Percentiles rank a stretch among this genome's conserved stretches.
These are phyloP conservation scores for Varanus komodoensis DNA, from an alignment of 2,113 vertebrate genomes.

Conservation along the genomic window DNA sequence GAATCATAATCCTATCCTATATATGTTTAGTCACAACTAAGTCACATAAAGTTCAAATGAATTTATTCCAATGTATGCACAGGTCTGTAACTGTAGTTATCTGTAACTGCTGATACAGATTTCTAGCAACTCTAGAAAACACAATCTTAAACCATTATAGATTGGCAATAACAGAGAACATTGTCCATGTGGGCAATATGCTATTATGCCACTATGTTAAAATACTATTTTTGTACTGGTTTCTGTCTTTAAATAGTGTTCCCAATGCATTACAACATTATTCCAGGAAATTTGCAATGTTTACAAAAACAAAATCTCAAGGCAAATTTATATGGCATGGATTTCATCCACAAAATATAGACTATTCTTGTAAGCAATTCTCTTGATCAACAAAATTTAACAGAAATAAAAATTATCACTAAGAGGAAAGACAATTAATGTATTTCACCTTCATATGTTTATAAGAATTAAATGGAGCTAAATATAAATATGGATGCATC, in stretches of 20 bases:
- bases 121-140: background rate
- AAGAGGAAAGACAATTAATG: slow-evolving; percentile 54
- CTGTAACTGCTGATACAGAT: background rate
- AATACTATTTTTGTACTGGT: background rate
- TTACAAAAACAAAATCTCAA: slow-evolving; percentile 8
- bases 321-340: background rate
- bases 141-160: background rate
- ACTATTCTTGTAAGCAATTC: slow-evolving; percentile 20
- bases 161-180: background rate
- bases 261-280: background rate
- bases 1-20: background rate
- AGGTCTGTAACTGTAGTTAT: background rate
- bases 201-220: background rate
- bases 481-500: slow-evolving; percentile 7
- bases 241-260: background rate
- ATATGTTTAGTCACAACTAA: background rate
- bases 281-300: slow-evolving; percentile 26
- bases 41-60: background rate
- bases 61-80: background rate
- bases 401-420: slow-evolving; percentile 34
- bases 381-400: background rate
- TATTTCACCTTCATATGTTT: slow-evolving; percentile 21
- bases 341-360: slow-evolving; percentile 17
- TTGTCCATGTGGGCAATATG: background rate
- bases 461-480: slow-evolving; percentile 5